phyloP scores from a whole-genome alignment of 2,113 vertebrate species.

The Stercorarius parasiticus region DNA sequence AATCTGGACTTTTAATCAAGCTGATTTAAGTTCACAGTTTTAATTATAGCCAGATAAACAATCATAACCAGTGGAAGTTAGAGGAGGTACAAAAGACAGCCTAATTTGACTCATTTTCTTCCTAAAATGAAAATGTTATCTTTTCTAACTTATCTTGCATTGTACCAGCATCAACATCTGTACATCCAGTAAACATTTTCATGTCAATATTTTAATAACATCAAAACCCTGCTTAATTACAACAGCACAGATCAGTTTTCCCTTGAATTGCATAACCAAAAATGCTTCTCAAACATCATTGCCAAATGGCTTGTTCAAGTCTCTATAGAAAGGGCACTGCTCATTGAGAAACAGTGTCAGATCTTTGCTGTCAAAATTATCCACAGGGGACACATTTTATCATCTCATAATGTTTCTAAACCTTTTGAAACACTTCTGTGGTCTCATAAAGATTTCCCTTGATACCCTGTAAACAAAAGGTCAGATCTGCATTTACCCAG shows the following conservation, averaged over 20 bases:
- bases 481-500: constrained; percentile 54
- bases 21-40: background rate
- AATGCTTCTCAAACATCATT: background rate
- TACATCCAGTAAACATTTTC: background rate
- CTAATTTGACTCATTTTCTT: background rate
- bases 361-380: constrained; percentile 14
- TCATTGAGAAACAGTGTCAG: constrained; percentile 17
- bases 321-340: constrained; percentile 32
- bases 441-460: constrained; percentile 49
- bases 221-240: constrained; percentile 1
- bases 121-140: background rate
- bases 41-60: background rate
- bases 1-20: background rate
- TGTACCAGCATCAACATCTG: background rate
- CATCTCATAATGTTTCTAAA: constrained; percentile 42
- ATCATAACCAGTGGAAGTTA: background rate
- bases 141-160: background rate
- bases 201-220: constrained; percentile 7
- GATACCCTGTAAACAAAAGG: constrained; percentile 52
- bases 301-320: constrained; percentile 9
- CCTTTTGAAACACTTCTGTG: constrained; percentile 12
- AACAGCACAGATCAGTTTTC: background rate
- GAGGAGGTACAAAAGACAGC: background rate
- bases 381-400: background rate
- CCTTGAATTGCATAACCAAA: background rate